Evolutionary conservation across 2,888 invertebrate species (phyloP).

Genomic region (Helobdella robusta): DNA sequence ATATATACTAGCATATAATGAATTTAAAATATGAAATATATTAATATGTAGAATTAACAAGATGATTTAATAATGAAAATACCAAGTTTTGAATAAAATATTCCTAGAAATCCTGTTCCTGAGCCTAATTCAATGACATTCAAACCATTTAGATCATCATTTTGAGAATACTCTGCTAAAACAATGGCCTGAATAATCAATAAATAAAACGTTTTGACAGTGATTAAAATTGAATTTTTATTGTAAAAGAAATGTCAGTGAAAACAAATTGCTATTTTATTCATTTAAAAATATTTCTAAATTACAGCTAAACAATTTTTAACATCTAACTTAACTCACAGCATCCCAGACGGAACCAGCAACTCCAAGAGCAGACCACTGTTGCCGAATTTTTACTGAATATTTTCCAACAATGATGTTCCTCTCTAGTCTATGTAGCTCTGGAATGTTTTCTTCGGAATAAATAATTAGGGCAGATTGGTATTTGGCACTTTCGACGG

Average conservation of each 20-base stretch:
- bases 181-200: conserved; percentile 42
- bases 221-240: neutral
- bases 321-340: conserved; percentile 35
- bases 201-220: neutral
- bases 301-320: neutral
- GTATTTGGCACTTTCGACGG: too few relatives aligned
- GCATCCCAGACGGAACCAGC: conserved; percentile 49
- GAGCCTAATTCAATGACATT: conserved; percentile 46
- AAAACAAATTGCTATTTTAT: neutral
- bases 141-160: conserved; percentile 36
- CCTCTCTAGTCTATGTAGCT: conserved; percentile 27
- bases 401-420: conserved; percentile 25
- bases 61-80: conserved; percentile 11
- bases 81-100: conserved; percentile 44
- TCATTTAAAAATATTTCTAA: neutral
- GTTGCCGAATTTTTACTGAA: conserved; percentile 39
- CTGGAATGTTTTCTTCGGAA: conserved; percentile 27
- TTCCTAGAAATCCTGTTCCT: conserved; percentile 46
- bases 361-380: conserved; percentile 44
- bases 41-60: neutral
- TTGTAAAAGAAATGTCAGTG: neutral
- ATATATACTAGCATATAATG: too few relatives aligned
- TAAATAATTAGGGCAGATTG: conserved; percentile 30
- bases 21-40: neutral
- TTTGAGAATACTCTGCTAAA: conserved; percentile 41